phyloP scores from a whole-genome alignment of 1,140 invertebrate species.

The Brachionus paranguensis region DNA sequence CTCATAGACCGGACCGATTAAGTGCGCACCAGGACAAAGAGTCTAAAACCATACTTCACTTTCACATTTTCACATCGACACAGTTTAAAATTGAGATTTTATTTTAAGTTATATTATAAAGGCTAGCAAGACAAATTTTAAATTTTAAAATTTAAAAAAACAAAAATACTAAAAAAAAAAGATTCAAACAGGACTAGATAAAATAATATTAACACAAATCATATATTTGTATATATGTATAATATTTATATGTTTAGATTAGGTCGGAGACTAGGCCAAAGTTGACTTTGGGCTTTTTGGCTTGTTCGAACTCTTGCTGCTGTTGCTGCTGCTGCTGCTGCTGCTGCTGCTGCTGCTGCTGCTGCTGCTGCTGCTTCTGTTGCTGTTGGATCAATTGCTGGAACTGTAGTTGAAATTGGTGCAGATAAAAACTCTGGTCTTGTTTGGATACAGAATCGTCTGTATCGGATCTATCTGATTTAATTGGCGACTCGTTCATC shows the following conservation, averaged over 20 bases:
- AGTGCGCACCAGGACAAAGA: not conserved
- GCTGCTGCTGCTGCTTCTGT: no score
- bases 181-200: not conserved
- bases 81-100: not conserved
- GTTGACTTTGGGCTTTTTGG: constrained; percentile 8
- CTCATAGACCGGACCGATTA: not conserved
- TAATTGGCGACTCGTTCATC: not conserved
- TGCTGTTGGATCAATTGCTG: not conserved
- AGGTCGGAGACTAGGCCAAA: constrained; percentile 1
- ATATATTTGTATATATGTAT: not conserved
- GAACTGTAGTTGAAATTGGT: not conserved
- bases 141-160: not conserved
- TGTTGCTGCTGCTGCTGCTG: not conserved
- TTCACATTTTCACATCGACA: not conserved
- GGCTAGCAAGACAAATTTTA: not conserved
- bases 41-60: not conserved
- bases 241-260: constrained; percentile 13
- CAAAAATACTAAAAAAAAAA: not conserved
- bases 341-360: not conserved
- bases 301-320: not conserved
- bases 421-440: not conserved
- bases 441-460: constrained; percentile 5
- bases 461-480: not conserved
- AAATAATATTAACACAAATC: not conserved
- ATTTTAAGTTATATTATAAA: not conserved